Evolutionary conservation across 23 tunicate species (phyloP), one percentile per base, ranked within the genome.

Genomic region (Trididemnum nubilum): DNA sequence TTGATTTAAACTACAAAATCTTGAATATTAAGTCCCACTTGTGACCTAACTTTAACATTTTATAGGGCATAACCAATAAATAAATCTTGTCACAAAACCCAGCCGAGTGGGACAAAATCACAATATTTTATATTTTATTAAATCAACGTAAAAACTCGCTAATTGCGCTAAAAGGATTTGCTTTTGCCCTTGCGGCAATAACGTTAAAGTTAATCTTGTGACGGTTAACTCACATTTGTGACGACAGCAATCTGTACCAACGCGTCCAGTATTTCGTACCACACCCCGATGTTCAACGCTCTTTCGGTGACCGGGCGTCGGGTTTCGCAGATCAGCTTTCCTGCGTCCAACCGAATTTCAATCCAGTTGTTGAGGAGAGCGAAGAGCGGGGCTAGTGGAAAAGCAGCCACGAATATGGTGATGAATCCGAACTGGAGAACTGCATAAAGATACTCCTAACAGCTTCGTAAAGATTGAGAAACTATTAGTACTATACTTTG

Each of bases 351-450:
- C 0, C 98, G 95, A 36, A 94, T 94, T 78, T 94, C 98, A 9
- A 85, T 79, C 90, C 94, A 89, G 61, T 94, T 94, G 81, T 94
- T 94, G 22, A 94, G 81, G 34, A 94, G 78, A 9, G 98, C 98
- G 64, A 86, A 94, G 4, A 94, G 65, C n/a, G 98, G 98, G 2
- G 98, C 98, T 19, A 94, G 89, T 30, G 98, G 98, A 52, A 94
- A 94, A 2, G 98, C 98, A 35, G 95, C 94, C 36, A 90, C 94
- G 64, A 94, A 94, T 22, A 94, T 89, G 15, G 95, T 89, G 65
- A 90, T 86, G 82, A 94, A 94, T 0, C 98, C 98, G 69, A 94
- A 94, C 79, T 94, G 98, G 0, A 94, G 90, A 36, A 90, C 98
- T 91, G 66, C 0, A 49, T 61, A 76, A 33, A 54, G 3, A 80